A percentile compares a stretch with the other conserved stretches of the same genome.
phyloP scores from a whole-genome alignment of 2,113 vertebrate species.

The Motacilla tschutschensis region DNA sequence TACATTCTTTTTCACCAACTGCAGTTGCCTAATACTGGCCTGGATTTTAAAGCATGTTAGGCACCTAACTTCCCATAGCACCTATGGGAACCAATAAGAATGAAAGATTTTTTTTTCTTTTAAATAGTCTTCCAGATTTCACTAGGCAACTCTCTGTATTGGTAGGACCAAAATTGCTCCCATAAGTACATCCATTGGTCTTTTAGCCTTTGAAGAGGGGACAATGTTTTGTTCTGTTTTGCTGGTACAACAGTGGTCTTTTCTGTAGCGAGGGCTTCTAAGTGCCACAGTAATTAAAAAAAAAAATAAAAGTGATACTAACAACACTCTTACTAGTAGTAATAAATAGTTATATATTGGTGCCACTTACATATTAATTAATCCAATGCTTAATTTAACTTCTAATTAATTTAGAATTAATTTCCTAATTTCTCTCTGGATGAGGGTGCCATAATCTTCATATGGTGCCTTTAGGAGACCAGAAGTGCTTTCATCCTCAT shows the following conservation, averaged over 20 bases:
- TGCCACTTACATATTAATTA: constrained; percentile 42
- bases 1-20: background rate
- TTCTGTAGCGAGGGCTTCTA: background rate
- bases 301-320: background rate
- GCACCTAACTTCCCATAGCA: background rate
- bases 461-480: background rate
- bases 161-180: background rate
- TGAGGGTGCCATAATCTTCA: background rate
- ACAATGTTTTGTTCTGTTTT: background rate
- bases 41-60: background rate
- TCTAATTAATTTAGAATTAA: constrained; percentile 56
- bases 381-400: constrained; percentile 34
- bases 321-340: background rate
- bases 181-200: background rate
- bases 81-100: background rate
- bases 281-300: background rate
- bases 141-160: background rate
- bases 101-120: background rate
- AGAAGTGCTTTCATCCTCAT: background rate
- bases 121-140: background rate
- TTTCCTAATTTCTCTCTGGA: constrained; percentile 23
- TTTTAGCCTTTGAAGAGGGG: background rate
- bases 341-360: constrained; percentile 22
- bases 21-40: background rate
- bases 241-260: background rate